Percentiles rank a stretch among this genome's conserved stretches.
Evolutionary conservation across 1,140 invertebrate genomes (phyloP).

Genomic region (Eupristina koningsbergeri): DNA sequence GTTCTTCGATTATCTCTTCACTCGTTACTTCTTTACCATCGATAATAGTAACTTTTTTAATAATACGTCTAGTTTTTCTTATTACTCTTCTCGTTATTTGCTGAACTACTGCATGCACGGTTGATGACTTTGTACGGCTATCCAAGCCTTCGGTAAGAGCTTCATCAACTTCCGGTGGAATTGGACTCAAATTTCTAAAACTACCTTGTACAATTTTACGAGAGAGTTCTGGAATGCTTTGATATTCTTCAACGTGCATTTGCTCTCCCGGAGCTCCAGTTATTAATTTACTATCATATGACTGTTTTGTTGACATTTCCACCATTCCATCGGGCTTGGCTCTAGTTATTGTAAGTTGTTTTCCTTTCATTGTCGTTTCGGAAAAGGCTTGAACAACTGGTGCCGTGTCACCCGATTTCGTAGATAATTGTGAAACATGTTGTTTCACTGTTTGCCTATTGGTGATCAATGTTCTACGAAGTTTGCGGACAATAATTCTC

Average conservation of each 20-base stretch:
- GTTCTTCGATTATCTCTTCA: slow-evolving; percentile 87
- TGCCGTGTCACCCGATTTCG: slow-evolving; percentile 69
- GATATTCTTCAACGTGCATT: slow-evolving; percentile 78
- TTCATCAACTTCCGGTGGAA: slow-evolving; percentile 56
- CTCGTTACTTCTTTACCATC: slow-evolving; percentile 87
- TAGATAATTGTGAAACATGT: slow-evolving; percentile 65
- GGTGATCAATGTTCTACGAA: slow-evolving; percentile 70
- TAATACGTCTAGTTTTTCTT: slow-evolving; percentile 82
- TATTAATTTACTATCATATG: slow-evolving; percentile 77
- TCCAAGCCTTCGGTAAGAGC: slow-evolving; percentile 66
- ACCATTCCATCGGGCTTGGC: slow-evolving; percentile 77
- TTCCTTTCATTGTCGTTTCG: slow-evolving; percentile 77
- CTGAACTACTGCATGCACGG: slow-evolving; percentile 83
- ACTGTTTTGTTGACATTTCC: slow-evolving; percentile 77
- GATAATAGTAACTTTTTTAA: slow-evolving; percentile 82
- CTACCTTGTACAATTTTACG: slow-evolving; percentile 69
- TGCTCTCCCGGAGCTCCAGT: slow-evolving; percentile 77
- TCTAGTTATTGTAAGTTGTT: slow-evolving; percentile 78
- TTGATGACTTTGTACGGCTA: slow-evolving; percentile 75
- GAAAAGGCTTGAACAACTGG: slow-evolving; percentile 76
- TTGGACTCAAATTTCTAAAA: slow-evolving; percentile 58
- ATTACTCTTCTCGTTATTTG: slow-evolving; percentile 85
- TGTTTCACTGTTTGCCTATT: slow-evolving; percentile 70
- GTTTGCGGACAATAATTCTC: slow-evolving; percentile 83
- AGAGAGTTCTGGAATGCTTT: slow-evolving; percentile 75